A percentile compares a stretch with the other conserved stretches of the same genome.
Evolutionary conservation across 2,888 invertebrate genomes (phyloP).

Genomic region (Falcaria lacertinaria): DNA sequence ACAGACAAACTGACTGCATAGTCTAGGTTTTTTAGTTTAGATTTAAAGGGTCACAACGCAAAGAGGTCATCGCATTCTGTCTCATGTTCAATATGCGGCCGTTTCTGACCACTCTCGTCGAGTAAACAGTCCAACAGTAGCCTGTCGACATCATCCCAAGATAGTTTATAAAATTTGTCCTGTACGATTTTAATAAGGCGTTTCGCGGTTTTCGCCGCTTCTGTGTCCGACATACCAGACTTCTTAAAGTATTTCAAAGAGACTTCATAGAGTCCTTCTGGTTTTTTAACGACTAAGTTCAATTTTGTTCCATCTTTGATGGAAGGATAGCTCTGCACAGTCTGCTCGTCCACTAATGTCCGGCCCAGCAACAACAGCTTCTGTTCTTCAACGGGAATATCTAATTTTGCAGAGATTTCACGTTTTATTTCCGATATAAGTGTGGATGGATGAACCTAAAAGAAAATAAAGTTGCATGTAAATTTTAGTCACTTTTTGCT

Average conservation of each 20-base stretch:
- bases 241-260: constrained; percentile 80
- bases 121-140: constrained; percentile 60
- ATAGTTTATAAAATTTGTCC: constrained; percentile 74
- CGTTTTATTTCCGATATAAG: constrained; percentile 85
- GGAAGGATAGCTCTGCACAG: constrained; percentile 83
- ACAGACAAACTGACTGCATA: not conserved
- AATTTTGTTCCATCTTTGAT: constrained; percentile 88
- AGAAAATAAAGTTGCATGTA: constrained; percentile 10
- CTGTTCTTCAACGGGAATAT: constrained; percentile 84
- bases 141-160: constrained; percentile 81
- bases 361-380: constrained; percentile 86
- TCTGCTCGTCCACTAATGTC: constrained; percentile 85
- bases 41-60: constrained; percentile 34
- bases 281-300: constrained; percentile 85
- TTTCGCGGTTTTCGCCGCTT: constrained; percentile 81
- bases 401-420: constrained; percentile 80
- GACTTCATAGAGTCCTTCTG: constrained; percentile 80
- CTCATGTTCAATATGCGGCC: constrained; percentile 28
- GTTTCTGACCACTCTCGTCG: constrained; percentile 33
- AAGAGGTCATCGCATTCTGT: constrained; percentile 41
- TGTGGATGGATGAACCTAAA: constrained; percentile 76
- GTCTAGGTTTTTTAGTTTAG: not conserved
- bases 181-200: constrained; percentile 78
- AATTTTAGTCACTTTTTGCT: not conserved
- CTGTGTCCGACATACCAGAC: constrained; percentile 79